Base-by-base conservation (phyloP, 2,797 vertebrate genomes). In the Chrysocyon brachyurus region DNA sequence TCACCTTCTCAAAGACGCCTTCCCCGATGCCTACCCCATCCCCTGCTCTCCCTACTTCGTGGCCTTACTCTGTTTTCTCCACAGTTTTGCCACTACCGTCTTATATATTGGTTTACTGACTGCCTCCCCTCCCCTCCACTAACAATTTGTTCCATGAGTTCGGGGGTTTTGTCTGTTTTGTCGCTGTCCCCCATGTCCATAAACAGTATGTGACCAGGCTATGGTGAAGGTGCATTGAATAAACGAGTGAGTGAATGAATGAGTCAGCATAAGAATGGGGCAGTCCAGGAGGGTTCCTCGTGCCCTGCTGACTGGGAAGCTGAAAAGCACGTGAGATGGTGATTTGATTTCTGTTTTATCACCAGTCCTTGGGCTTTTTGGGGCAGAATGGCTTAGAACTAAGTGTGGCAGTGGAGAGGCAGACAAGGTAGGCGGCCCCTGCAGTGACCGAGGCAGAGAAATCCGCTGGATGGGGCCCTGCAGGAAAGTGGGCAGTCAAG, bases 261-360 rank as follows among this genome's bases (percentile, higher is more conserved):
- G 33, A 75, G 31, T 10, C 36, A 87, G 70, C 8, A 7, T 15
- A 40, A 56, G 64, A 72, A 6, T 5, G 17, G 46, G 36, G 12
- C 52, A 26, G 4, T 40, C 19, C 8, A 40, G 61, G 11, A 52
- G 22, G n/a, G 61, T 12, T 52, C 57, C 70, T n/a, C 10, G 17
- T 6, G 9, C 33, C 36, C 21, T 14, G 0, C 12, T 2, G 72
- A 24, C 6, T 8, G 1, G 8, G 57, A 84, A 52, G 70, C 40
- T 5, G 70, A 28, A 61, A n/a, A 57, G 52, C 59, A 59, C 6
- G 26, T 6, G n/a, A 7, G 3, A 17, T 59, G 46, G 54, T n/a
- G 70, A 63, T 91, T 79, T 54, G 40, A 61, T 91, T 78, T 91
- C 7, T 54, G n/a, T 56, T n/a, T 84, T 28, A 28, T n/a, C 33